phyloP scores from a whole-genome alignment of 2,888 invertebrate genomes.

The Macaria liturata region DNA sequence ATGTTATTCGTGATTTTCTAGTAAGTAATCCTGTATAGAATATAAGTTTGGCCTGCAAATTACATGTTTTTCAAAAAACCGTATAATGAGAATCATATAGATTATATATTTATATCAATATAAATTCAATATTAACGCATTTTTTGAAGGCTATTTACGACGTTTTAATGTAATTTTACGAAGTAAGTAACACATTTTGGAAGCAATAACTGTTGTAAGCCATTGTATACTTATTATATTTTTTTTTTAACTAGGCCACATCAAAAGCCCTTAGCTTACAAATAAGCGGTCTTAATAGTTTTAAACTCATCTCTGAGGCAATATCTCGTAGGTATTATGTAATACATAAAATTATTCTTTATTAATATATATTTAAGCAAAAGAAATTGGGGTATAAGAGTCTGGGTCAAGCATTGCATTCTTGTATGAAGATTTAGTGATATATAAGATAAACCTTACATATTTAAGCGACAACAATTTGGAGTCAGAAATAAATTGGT shows the following conservation, averaged over 20 bases:
- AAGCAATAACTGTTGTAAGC: constrained; percentile 13
- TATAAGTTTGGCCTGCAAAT: no score
- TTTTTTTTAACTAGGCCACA: neutral
- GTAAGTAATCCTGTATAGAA: no score
- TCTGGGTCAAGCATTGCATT: constrained; percentile 64
- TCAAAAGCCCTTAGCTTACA: constrained; percentile 1
- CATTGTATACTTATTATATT: neutral
- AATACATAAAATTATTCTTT: neutral
- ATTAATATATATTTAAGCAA: constrained; percentile 39
- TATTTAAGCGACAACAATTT: constrained; percentile 44
- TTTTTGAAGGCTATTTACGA: no score
- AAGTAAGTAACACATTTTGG: neutral
- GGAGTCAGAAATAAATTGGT: constrained; percentile 9
- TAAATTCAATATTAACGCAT: no score
- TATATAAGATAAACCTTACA: neutral
- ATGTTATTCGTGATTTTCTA: no score
- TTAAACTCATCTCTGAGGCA: neutral
- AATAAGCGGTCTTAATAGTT: constrained; percentile 23
- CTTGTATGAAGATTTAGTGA: constrained; percentile 48
- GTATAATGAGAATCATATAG: no score
- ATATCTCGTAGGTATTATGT: no score
- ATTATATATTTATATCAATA: no score
- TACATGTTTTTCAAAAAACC: no score
- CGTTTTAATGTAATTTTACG: no score
- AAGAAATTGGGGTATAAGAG: constrained; percentile 40